A percentile compares a stretch with the other conserved stretches of the same genome.
phyloP scores from a whole-genome alignment of 2,797 vertebrate species.

The Gobionotothen gibberifrons region DNA sequence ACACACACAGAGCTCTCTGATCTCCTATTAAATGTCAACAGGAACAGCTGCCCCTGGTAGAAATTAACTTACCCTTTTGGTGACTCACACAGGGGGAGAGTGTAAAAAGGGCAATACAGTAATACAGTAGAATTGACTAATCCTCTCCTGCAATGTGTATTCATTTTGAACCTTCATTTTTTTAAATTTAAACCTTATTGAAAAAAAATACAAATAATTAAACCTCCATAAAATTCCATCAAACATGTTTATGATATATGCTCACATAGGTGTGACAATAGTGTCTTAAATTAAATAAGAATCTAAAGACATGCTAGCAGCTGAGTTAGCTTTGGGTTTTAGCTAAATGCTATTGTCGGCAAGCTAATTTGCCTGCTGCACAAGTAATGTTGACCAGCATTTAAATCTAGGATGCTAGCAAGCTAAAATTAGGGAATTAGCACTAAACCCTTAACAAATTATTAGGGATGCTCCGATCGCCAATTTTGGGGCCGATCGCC shows the following conservation, averaged over 20 bases:
- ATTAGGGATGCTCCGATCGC: too few relatives aligned
- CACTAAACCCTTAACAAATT: too few relatives aligned
- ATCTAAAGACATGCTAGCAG: background rate
- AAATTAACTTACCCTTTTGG: slow-evolving; percentile 60
- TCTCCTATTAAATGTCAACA: slow-evolving; percentile 78
- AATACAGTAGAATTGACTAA: slow-evolving; percentile 7
- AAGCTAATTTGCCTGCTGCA: too few relatives aligned
- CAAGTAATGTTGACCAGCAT: background rate
- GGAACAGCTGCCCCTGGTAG: slow-evolving; percentile 75
- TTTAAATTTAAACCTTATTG: background rate
- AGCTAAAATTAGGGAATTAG: background rate
- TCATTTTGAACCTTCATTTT: background rate
- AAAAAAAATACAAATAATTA: background rate
- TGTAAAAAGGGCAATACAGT: slow-evolving; percentile 7
- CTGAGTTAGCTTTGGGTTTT: background rate
- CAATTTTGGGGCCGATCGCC: too few relatives aligned
- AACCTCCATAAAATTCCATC: too few relatives aligned
- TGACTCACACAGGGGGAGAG: slow-evolving; percentile 24
- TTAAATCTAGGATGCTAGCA: background rate
- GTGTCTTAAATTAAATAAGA: background rate
- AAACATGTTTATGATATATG: too few relatives aligned
- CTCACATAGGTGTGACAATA: too few relatives aligned
- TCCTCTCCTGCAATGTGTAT: background rate
- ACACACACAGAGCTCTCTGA: slow-evolving; percentile 28
- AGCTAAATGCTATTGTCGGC: background rate